Percentiles rank a stretch among this genome's conserved stretches.
Evolutionary conservation across 1,140 invertebrate species (phyloP).

Genomic region (Calliopsis andreniformis): DNA sequence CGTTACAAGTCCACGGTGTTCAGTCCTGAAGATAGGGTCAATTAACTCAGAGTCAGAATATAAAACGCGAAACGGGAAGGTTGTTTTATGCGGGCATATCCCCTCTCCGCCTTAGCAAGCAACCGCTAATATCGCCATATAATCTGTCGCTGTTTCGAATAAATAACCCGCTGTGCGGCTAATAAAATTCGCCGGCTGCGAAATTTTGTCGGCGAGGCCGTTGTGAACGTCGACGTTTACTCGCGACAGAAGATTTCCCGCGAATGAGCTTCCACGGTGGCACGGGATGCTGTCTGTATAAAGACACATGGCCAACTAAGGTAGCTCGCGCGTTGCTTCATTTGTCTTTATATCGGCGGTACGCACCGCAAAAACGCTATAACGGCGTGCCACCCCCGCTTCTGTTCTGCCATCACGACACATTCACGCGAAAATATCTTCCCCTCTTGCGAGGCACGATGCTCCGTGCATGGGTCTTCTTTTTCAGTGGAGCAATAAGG

Average conservation of each 20-base stretch:
- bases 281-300: constrained; percentile 72
- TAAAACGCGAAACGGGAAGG: neutral
- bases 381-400: constrained; percentile 26
- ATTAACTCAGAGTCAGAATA: constrained; percentile 12
- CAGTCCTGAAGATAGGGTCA: too few species aligned
- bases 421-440: neutral
- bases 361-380: constrained; percentile 62
- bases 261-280: constrained; percentile 51
- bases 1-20: too few species aligned
- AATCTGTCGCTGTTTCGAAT: constrained; percentile 68
- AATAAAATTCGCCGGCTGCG: constrained; percentile 64
- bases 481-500: too few species aligned
- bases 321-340: constrained; percentile 70
- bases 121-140: constrained; percentile 61
- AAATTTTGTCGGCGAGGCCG: constrained; percentile 56
- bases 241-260: constrained; percentile 66
- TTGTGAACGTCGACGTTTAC: neutral
- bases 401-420: neutral
- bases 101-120: constrained; percentile 7
- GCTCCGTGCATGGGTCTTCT: too few species aligned
- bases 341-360: constrained; percentile 80
- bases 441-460: too few species aligned
- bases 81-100: constrained; percentile 36
- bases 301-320: constrained; percentile 77
- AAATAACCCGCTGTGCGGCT: constrained; percentile 66